phyloP scores from a whole-genome alignment of 2,797 vertebrate species.

The Ataeniobius toweri region DNA sequence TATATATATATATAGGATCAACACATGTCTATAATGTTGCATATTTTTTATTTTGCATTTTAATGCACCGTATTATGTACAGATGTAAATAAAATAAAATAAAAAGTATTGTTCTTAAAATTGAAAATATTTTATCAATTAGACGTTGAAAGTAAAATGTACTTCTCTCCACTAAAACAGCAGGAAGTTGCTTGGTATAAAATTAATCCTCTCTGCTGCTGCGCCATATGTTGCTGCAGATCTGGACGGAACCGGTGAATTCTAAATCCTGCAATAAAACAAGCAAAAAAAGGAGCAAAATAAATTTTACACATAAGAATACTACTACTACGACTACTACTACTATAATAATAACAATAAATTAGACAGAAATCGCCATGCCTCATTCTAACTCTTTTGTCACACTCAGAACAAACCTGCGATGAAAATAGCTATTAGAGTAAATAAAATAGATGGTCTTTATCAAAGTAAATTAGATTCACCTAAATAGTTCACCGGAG shows the following conservation, averaged over 20 bases:
- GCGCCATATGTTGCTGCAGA: constrained; percentile 1
- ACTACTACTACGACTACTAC: neutral
- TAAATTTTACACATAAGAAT: neutral
- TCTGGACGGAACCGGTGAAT: neutral
- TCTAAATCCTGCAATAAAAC: constrained; percentile 39
- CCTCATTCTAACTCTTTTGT: neutral
- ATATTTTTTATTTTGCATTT: neutral
- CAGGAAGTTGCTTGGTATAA: neutral
- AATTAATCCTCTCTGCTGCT: neutral
- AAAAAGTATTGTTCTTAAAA: neutral
- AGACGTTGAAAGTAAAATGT: neutral
- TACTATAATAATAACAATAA: neutral
- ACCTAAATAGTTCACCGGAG: constrained; percentile 73
- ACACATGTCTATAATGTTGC: neutral
- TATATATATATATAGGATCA: neutral
- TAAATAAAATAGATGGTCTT: constrained; percentile 73
- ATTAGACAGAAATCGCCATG: neutral
- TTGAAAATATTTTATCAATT: neutral
- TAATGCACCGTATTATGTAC: no score
- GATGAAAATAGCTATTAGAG: constrained; percentile 68
- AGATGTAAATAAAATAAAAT: neutral
- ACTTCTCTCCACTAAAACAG: neutral
- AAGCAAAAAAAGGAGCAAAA: neutral
- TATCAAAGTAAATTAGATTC: constrained; percentile 74
- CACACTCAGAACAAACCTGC: constrained; percentile 37